Base-by-base conservation (phyloP, 30 jellyfish, hydroid and myxozoan species). In the Pelagia noctiluca region DNA sequence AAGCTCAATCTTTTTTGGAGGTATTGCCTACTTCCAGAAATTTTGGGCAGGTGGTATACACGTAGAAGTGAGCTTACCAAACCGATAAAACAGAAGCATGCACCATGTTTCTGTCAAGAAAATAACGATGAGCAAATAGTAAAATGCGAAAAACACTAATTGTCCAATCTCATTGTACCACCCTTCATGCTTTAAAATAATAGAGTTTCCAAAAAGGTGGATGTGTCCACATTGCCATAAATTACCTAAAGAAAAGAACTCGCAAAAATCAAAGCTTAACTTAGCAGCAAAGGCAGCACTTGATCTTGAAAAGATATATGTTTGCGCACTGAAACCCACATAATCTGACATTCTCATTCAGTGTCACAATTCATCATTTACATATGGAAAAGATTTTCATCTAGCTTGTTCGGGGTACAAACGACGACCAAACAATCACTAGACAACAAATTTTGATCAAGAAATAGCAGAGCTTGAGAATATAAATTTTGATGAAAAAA, bases 401-500 rank as follows among this genome's bases (percentile, higher is more conserved):
- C 72, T 79, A 21, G 28, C 82, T 38, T 79, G 90, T 63, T 47
- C 65, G 42, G 90, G 90, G 60, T 79, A 79, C 60, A 79, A 79
- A 63, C 38, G 82, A 62, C 8, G 90, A 0, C 90, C 90, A 80
- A 80, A 63, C 31, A 80, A 80, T 35, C 16, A 68, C 83, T 75
- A 73, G 34, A 50, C 36, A 28, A 68, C 30, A 63, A 80, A 28
- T 23, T 19, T 32, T 35, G 83, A 63, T 49, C 30, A 63, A 67
- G 83, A 36, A 63, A 80, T 38, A 2, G 64, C 64, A 32, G 24
- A 48, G 73, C 28, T 53, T 32, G 42, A 64, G 18, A 62, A 29
- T n/a, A 57, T 18, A 71, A 57, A 30, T 63, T 37, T 1, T 29
- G 47, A 30, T 48, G 48, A 50, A 38, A 53, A 2, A 30, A 75